Evolutionary conservation across 2,113 vertebrate genomes (phyloP).

Genomic region (Chelonoidis abingdonii): DNA sequence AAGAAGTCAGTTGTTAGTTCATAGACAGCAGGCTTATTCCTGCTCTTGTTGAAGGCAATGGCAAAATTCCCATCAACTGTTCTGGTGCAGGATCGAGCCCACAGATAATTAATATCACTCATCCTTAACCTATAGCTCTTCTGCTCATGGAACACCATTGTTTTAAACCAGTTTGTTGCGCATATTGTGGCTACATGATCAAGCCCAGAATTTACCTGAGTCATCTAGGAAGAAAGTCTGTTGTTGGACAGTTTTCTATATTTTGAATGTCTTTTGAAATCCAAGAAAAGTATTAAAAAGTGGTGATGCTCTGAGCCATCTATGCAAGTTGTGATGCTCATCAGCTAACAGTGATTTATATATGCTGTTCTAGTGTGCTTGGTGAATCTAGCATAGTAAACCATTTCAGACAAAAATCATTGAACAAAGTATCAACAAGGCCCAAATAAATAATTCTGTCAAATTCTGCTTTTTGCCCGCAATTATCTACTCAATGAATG

Average conservation of each 20-base stretch:
- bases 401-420: neutral
- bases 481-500: neutral
- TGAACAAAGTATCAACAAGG: neutral
- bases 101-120: accelerated
- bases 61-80: neutral
- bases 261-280: neutral
- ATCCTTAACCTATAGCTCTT: neutral
- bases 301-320: neutral
- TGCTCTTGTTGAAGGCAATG: neutral
- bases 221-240: neutral
- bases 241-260: neutral
- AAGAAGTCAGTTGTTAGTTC: neutral
- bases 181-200: accelerated
- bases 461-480: neutral
- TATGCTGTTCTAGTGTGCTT: neutral
- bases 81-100: neutral
- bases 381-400: neutral
- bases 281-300: neutral
- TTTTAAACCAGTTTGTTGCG: accelerated
- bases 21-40: accelerated
- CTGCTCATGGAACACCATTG: accelerated
- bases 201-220: neutral
- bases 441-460: neutral
- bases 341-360: neutral
- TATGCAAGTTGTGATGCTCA: accelerated